Base-by-base conservation (phyloP, 30 jellyfish, hydroid and myxozoan species). In the Morbakka virulenta region DNA sequence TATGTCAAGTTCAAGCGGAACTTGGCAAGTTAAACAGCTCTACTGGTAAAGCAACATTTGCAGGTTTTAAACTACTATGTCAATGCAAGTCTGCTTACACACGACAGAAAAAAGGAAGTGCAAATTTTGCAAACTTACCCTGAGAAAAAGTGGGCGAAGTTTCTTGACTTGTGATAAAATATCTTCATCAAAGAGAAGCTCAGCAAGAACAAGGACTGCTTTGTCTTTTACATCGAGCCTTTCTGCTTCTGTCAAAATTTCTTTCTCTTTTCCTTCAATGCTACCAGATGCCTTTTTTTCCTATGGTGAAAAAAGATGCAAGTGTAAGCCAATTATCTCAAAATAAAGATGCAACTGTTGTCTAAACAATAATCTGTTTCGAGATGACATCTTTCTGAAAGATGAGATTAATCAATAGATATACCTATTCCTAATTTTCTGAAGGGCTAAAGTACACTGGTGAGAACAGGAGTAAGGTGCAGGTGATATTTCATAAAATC, bases 141-240 rank as follows among this genome's bases (percentile, higher is more conserved):
- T 96, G 82, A 93, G 77, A 71, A 93, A 87, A 21, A 93, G 85
- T 32, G 80, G 66, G 13, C 95, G 69, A 61, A 74, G 76, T 53
- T 83, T 74, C 72, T 89, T 71, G 61, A 95, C 79, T 63, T 88
- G 95, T 28, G 63, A 81, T 67, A 95, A 35, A 74, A 95, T 84
- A 77, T 66, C 77, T 25, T 89, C 96, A 73, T 83, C 71, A 70
- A 95, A 82, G 47, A 95, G 64, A 28, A 88, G 81, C 74, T 88
- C 98, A 4, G 98, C 97, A 31, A 95, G 76, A n/a, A 94, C 99
- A 47, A 95, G 34, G 32, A 84, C 96, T 33, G 97, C 97, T 50
- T 89, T 85, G 52, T 95, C 98, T 76, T 80, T 90, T 26, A 95
- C 72, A 66, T 95, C 99, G 50, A 95, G 95, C n/a, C 99, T 93